Base-by-base conservation (phyloP, 2,888 invertebrate genomes). In the Plutella xylostella region DNA sequence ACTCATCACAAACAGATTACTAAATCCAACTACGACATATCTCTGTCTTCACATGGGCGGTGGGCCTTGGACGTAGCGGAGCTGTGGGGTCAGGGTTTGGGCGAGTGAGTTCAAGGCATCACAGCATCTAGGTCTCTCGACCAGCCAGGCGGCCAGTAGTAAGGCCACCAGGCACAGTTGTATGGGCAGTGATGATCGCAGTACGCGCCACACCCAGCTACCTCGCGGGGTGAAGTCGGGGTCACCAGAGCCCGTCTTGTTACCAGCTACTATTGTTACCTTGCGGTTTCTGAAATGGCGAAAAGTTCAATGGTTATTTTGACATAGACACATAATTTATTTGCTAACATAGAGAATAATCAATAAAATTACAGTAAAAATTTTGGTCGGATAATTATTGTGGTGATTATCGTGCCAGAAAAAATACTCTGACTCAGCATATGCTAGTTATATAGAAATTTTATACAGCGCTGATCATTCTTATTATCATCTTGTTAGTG, bases 41-140 rank as follows among this genome's bases (percentile, higher is more conserved):
- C 6, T 28, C 9, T 28, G 11, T 3, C 28, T 66, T 88, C 87
- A 92, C 55, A 92, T 88, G 7, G 94, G 93, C 17, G 93, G 93
- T 11, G 93, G 92, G 51, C 93, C 93, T 48, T 90, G 87, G n/a
- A 92, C 88, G 68, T 93, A 93, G 56, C 91, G 89, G 46, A 94
- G 80, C 60, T 93, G 92, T 4, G 93, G 93, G n/a, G 90, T 89
- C 33, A 93, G 74, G 0, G 91, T 90, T 58, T 92, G 85, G 43
- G 90, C 89, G 51, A 92, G 86, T 45, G 90, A 91, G 77, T 93
- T 92, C 59, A 92, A 85, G 45, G 89, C 87, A 65, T 92, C 92
- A 72, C 92, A 93, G 72, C 92, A 93, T 41, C 90, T 87, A 0
- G 92, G 92, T 5, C 91, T 87, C 57, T 92, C 92, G 17, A 92